A percentile compares a stretch with the other conserved stretches of the same genome.
Conservation (phyloP, 2,113 vertebrate species). For the Hiodon tergisus region DNA sequence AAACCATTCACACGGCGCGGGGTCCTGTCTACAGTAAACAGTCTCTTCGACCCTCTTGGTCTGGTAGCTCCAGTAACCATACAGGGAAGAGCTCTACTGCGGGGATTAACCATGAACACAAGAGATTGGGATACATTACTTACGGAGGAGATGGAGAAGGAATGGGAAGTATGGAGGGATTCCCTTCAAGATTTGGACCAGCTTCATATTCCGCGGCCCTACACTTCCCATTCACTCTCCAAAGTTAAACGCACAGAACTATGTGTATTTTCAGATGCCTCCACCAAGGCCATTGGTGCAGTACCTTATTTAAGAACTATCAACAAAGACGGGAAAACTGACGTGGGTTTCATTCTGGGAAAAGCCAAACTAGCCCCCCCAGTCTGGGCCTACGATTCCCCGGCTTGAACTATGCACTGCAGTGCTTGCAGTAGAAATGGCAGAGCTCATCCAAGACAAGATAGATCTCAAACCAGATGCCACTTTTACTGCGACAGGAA, state of each 20-base stretch:
- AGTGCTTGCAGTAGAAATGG: conserved; percentile 7
- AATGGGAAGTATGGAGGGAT: not conserved
- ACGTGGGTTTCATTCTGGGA: not conserved
- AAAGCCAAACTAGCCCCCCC: conserved; percentile 19
- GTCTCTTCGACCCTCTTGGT: no score
- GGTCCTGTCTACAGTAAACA: no score
- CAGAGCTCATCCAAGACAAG: conserved; percentile 4
- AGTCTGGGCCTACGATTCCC: conserved; percentile 6
- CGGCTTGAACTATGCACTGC: conserved; percentile 11
- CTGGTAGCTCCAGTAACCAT: no score
- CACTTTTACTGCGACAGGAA: not conserved
- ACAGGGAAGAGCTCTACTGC: no score
- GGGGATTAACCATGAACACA: no score
- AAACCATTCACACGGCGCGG: conserved; percentile 22
- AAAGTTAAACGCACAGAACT: conserved; percentile 3
- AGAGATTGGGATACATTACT: no score
- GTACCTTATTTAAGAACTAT: not conserved
- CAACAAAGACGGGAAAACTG: not conserved
- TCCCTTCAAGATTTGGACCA: not conserved
- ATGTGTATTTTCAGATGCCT: no score
- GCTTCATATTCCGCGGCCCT: not conserved
- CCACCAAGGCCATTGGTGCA: not conserved
- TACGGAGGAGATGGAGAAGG: not conserved
- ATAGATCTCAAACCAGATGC: no score
- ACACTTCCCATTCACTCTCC: no score